phyloP scores from a whole-genome alignment of 2,888 invertebrate species.

The Apodemia duryi region DNA sequence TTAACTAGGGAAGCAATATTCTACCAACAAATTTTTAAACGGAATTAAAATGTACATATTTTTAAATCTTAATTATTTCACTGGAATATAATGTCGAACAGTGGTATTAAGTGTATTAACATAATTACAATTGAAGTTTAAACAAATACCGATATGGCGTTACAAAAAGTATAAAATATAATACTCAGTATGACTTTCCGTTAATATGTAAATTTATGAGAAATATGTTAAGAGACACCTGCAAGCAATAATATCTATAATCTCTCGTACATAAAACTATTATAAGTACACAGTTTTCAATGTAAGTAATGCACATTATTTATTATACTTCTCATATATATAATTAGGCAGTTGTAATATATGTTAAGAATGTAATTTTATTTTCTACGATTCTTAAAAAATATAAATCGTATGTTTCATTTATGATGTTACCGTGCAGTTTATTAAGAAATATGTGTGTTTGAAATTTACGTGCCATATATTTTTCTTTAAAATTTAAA shows the following conservation, averaged over 20 bases:
- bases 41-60: too few species aligned
- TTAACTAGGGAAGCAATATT: too few species aligned
- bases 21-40: too few species aligned
- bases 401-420: conserved; percentile 24
- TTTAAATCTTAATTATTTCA: too few species aligned
- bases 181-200: too few species aligned
- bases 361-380: conserved; percentile 40
- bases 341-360: conserved; percentile 45
- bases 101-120: too few species aligned
- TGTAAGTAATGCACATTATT: conserved; percentile 72
- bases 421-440: conserved; percentile 23
- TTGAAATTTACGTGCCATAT: conserved; percentile 21
- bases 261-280: conserved; percentile 16
- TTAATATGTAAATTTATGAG: too few species aligned
- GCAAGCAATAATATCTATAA: conserved; percentile 26
- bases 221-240: conserved; percentile 13
- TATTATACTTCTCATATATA: conserved; percentile 54
- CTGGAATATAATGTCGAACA: too few species aligned
- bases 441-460: conserved; percentile 22
- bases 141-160: too few species aligned
- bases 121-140: too few species aligned
- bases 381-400: conserved; percentile 21
- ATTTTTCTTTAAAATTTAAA: conserved; percentile 18
- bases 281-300: conserved; percentile 36
- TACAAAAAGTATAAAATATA: too few species aligned